Base-by-base conservation (phyloP, 2,797 vertebrate genomes). In the Coilia nasus region DNA sequence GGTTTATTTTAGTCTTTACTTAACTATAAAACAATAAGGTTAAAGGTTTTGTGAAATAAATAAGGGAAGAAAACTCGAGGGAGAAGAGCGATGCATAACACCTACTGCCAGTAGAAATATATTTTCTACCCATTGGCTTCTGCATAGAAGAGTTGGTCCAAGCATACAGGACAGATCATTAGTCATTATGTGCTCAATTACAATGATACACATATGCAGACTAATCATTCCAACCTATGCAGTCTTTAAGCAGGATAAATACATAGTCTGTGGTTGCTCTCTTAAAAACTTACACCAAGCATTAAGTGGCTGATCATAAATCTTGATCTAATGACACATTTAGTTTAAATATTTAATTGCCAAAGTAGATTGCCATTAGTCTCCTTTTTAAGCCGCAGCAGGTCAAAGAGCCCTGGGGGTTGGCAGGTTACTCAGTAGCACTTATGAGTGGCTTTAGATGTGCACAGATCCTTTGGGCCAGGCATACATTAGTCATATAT, bases 301-400 rank as follows among this genome's bases (percentile, higher is more conserved):
- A 75, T 75, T 75, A 75, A 75, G 5, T 75, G 67, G 28, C 31
- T 35, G 28, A 31, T 75, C 3, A 75, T 75, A 14, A 71, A 75
- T 41, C 67, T 75, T 41, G 85, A 90, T 89, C 85, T 84, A 81
- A 84, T 87, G 86, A 88, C 86, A 88, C 83, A 87, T 86, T 84
- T 75, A 82, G 83, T 88, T 89, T 88, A 89, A 89, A 88, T 86
- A 85, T 89, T 82, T 89, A 89, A 90, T 89, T 88, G 86, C 86
- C 17, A 62, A 82, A 89, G 87, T 87, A 82, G 86, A 15, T 64
- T 89, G 86, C 82, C 71, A 88, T 90, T 87, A 82, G 25, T 75
- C 17, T 75, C 87, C 83, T 86, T 85, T 87, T 88, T 80, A 46
- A 62, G 85, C 82, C 83, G 83, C 75, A 88, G 88, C 91, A 92